Evolutionary conservation across 2,888 invertebrate genomes (phyloP), one percentile per base, ranked within the genome.

Genomic region (Lycocerus yunnanus): DNA sequence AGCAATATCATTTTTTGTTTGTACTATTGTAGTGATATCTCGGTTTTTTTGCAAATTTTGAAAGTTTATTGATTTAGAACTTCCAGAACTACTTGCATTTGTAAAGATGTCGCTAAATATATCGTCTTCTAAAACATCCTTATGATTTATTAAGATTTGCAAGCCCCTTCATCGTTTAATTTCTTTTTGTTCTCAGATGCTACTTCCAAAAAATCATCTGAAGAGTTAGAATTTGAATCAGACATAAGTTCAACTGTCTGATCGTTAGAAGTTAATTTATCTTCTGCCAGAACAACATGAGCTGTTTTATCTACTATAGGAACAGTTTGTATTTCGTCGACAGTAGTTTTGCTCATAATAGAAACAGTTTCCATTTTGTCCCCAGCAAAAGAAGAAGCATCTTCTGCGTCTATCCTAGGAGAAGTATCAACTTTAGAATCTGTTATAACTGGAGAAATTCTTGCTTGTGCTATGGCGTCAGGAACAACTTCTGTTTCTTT

Each of bases 71-170:
- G n/a, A 3, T 20, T 3, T 63, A 65, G 63, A 70, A 21, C n/a
- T 20, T 15, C 6, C 15, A 20, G 18, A 8, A n/a, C n/a, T 15
- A 5, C 15, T 27, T 61, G 24, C 20, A 71, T 76, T 60, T 67
- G 60, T 16, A 77, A 83, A 83, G 21, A 84, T 79, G 76, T 84
- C 84, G 69, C 78, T 75, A 77, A 84, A 84, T 72, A 84, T 75
- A 72, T 84, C 84, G 24, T 88, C 81, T 70, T 88, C 85, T 78
- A 81, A 68, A 58, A 79, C 80, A 70, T 85, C 79, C 74, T 82
- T 80, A 24, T 84, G 81, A 73, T 85, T 84, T n/a, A 89, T 84
- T 13, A 86, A 81, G 78, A 89, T 87, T 84, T 88, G 84, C 43
- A 88, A 80, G 58, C 74, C 60, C n/a, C 27, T 16, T 27, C 2